Base-by-base conservation (phyloP, 2,797 vertebrate species). In the Argentina silus region DNA sequence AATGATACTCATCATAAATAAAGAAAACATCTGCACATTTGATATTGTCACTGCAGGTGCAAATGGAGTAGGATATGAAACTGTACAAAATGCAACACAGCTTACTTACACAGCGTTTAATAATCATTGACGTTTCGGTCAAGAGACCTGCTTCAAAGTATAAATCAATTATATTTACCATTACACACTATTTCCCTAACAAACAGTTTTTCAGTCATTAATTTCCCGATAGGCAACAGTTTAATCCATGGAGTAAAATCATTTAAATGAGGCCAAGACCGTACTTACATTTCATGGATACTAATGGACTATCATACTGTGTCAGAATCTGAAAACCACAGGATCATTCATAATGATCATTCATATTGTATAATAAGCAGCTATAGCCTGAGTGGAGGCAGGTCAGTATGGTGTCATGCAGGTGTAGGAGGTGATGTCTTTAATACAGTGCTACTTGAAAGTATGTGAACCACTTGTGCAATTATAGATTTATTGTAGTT, bases 261-360 rank as follows among this genome's bases (percentile, higher is more conserved):
- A 43, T 45, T 44, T 19, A 60, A 80, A 78, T 75, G 69, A 72
- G 67, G 65, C 55, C n/a, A 53, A 19, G 74, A 45, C 57, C 68
- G 67, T 45, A 68, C 72, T 57, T 50, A 51, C 50, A 53, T 48
- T 45, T 42, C 42, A 42, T 44, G 19, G 47, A 50, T 50, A 23
- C 23, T 23, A 21, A 23, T 4, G 0, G 45, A 51, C 36, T 19
- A 14, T 60, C 21, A 57, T 27, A 27, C 5, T 11, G 8, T 6
- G 23, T 60, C 21, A 27, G 11, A 23, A 23, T 21, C 19, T 59
- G 57, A 36, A 12, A 12, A 60, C 19, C 19, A 15, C 19, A 27
- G 55, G 7, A 10, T 21, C 23, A 27, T 15, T 6, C 51, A 12
- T 60, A 36, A 36, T 4, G 7, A 10, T 21, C 23, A 27, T 15